Base-by-base conservation (phyloP, 2,113 vertebrate species). In the Labrus mixtus region DNA sequence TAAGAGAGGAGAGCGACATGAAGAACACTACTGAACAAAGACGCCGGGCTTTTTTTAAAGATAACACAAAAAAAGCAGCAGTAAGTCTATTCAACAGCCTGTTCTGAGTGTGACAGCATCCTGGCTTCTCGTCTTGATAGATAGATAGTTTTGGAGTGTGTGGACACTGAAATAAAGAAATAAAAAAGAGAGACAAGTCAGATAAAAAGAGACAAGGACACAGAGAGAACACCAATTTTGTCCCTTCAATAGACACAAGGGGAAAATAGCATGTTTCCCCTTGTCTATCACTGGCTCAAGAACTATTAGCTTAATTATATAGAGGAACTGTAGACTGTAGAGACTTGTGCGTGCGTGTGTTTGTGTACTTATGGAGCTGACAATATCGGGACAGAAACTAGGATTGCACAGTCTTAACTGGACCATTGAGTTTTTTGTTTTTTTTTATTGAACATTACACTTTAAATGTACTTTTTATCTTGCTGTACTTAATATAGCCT, bases 281-380 rank as follows among this genome's bases (percentile, higher is more conserved):
- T 62, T 82, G 83, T 92, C 93, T 67, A 54, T 91, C 87, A 91
- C 71, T 87, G 93, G 85, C 86, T 91, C 81, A 74, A 90, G 87
- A 84, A 73, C 85, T 69, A 90, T 90, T 87, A 87, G 86, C 75
- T 61, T 92, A 92, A 92, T 92, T 93, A 92, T 80, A 92, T 59
- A 54, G 87, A 82, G 61, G 76, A 80, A 69, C 56, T 80, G 68
- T 33, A 67, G 57, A 77, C 72, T 63, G 61, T 67, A 59, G 54
- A 81, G 74, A 61, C 69, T 58, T 46, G 56, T 68, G 16, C 56
- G 33, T 48, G 39, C 68, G 64, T 53, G 33, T 54, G 19, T n/a
- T 37, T 62, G n/a, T 16, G 46, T 41, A 33, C 29, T 3, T 33
- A 6, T 3, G 6, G 29, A 33, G 29, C 29, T 33, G 3, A 33